Evolutionary conservation across 2,888 invertebrate genomes (phyloP).

Genomic region (Pycnomerus fuliginosus): DNA sequence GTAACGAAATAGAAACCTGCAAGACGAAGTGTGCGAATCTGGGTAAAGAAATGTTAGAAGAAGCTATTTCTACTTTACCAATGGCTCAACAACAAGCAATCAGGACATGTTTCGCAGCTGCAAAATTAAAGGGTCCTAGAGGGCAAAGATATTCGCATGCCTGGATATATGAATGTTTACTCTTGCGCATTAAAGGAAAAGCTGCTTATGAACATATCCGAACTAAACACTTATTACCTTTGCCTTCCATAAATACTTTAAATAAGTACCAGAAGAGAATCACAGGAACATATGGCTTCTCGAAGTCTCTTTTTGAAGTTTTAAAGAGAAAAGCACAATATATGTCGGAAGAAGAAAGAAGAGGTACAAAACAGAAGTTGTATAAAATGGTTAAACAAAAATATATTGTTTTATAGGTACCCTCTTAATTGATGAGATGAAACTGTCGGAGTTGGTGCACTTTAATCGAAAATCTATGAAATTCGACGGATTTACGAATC

Average conservation of each 20-base stretch:
- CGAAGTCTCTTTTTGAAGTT: neutral
- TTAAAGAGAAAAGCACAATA: neutral
- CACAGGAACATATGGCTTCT: neutral
- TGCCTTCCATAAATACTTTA: neutral
- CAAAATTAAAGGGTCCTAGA: no score
- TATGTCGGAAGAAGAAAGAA: no score
- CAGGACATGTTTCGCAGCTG: neutral
- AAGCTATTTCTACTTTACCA: neutral
- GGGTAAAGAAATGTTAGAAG: neutral
- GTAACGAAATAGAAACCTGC: no score
- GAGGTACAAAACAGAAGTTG: neutral
- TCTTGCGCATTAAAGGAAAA: no score
- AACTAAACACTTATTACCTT: neutral
- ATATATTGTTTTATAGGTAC: neutral
- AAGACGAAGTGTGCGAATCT: neutral
- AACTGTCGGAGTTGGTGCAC: slow-evolving; percentile 4
- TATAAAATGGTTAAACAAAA: neutral
- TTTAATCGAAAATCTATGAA: slow-evolving; percentile 16
- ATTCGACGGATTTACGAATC: slow-evolving; percentile 17
- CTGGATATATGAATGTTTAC: no score
- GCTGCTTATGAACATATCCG: no score
- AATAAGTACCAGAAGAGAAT: neutral
- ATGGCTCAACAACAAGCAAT: neutral
- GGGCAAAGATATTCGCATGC: no score
- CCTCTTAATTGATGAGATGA: slow-evolving; percentile 19